Conservation (phyloP, 1,140 invertebrate genomes). For the Cataglyphis hispanica region DNA sequence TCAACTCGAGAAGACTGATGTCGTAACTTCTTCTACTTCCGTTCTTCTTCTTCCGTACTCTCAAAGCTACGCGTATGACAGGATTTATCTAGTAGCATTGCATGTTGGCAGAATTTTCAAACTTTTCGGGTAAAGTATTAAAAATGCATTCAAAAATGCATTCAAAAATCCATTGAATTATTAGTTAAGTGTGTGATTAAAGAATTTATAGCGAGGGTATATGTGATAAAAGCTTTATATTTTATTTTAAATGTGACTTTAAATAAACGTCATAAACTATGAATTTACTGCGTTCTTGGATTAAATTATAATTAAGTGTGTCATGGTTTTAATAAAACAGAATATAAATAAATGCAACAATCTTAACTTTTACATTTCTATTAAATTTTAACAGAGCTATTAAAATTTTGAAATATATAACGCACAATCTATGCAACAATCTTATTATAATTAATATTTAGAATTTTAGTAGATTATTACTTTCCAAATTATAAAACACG, state of each 20-base stretch:
- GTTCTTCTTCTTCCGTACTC: constrained; percentile 12
- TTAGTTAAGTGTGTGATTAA: not conserved
- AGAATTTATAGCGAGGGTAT: not conserved
- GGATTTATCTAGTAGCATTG: constrained; percentile 13
- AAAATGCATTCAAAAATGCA: not conserved
- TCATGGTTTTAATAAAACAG: not conserved
- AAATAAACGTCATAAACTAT: not conserved
- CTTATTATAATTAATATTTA: not conserved
- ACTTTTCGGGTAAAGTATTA: not conserved
- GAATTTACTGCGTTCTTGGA: not conserved
- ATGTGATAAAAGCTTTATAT: not conserved
- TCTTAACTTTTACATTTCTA: not conserved
- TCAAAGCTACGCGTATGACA: not conserved
- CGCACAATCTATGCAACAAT: not conserved
- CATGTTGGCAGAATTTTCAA: not conserved
- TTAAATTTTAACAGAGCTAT: not conserved
- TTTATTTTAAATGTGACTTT: not conserved
- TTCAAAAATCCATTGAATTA: not conserved
- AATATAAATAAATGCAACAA: not conserved
- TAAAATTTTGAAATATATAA: not conserved
- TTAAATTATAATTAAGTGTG: not conserved
- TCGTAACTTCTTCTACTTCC: not conserved
- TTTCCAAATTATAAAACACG: not conserved
- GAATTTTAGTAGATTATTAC: constrained; percentile 12
- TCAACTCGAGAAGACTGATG: constrained; percentile 21